These are phyloP conservation scores for Penaeus japonicus DNA, from an alignment of 1,140 invertebrate species.

Conservation along the genomic window DNA sequence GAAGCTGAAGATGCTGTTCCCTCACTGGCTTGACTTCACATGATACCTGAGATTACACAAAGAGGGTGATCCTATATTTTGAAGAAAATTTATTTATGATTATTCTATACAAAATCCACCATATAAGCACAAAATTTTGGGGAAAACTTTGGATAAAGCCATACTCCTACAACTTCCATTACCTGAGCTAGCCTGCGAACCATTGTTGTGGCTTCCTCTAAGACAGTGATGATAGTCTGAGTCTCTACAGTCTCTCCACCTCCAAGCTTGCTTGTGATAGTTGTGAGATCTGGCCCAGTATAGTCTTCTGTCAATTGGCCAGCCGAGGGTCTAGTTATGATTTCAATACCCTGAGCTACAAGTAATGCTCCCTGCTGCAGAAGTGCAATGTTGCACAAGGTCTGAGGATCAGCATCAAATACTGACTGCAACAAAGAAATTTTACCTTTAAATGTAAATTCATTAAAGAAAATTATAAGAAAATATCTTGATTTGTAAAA, in stretches of 20 bases:
- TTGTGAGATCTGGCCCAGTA: constrained; percentile 66
- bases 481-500: background rate
- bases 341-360: constrained; percentile 79
- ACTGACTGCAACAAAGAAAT: constrained; percentile 73
- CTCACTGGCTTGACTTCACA: constrained; percentile 54
- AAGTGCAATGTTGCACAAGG: constrained; percentile 80
- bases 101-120: too few species aligned
- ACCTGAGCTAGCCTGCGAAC: constrained; percentile 48
- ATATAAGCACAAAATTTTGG: background rate
- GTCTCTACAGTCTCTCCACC: constrained; percentile 58
- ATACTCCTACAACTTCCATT: background rate
- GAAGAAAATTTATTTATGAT: too few species aligned
- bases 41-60: constrained; percentile 14
- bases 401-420: constrained; percentile 90
- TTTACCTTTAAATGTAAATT: background rate
- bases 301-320: constrained; percentile 63
- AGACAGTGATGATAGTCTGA: constrained; percentile 60
- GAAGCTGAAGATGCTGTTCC: constrained; percentile 74
- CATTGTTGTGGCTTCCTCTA: constrained; percentile 45
- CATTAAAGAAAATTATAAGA: background rate
- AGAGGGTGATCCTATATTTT: too few species aligned
- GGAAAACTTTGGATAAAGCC: background rate
- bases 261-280: constrained; percentile 43
- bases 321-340: constrained; percentile 68
- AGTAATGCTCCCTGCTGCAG: constrained; percentile 80